Evolutionary conservation across 2,888 invertebrate genomes (phyloP), one percentile per base, ranked within the genome.

Genomic region (Erebia epiphron): DNA sequence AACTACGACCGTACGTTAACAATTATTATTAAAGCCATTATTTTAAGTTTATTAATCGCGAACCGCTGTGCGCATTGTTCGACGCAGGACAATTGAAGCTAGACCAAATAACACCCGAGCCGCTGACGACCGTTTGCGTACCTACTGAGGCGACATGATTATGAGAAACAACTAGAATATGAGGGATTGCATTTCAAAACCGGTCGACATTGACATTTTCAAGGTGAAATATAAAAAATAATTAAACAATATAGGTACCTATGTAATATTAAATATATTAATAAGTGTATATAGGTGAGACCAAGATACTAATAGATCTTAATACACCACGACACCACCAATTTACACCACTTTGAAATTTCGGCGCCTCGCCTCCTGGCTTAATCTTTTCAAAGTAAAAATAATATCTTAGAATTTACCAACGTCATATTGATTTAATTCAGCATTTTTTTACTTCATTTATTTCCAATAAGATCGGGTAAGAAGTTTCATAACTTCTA

Each of bases 101-200:
- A 92, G 92, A 92, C 92, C 89, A 92, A 92, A 92, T 92, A 92
- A 86, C 81, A 77, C 73, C 67, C 68, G 64, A 57, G 61, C 21
- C 26, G 56, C 4, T 57, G 14, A 58, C 71, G 67, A 81, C 81
- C 43, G 21, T 88, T 88, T 78, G 77, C 81, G 90, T 90, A 89
- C 88, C 78, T 81, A 57, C 49, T 26, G 80, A 86, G 80, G 75
- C 82, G 82, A 13, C 21, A 57, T 52, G 9, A 26, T 26, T 52
- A n/a, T 80, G 82, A 71, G 71, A 82, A 82, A 88, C 86, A 89
- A 86, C 80, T 82, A 79, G 80, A 80, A 80, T 78, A 67, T 79
- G 79, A 77, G 75, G 83, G 83, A 81, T 87, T 83, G 76, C 73
- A 77, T 89, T 88, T 80, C 88, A 82, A 73, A 79, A 79, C 80